Conservation (phyloP, 2,797 vertebrate species). For the Smutsia gigantea region DNA sequence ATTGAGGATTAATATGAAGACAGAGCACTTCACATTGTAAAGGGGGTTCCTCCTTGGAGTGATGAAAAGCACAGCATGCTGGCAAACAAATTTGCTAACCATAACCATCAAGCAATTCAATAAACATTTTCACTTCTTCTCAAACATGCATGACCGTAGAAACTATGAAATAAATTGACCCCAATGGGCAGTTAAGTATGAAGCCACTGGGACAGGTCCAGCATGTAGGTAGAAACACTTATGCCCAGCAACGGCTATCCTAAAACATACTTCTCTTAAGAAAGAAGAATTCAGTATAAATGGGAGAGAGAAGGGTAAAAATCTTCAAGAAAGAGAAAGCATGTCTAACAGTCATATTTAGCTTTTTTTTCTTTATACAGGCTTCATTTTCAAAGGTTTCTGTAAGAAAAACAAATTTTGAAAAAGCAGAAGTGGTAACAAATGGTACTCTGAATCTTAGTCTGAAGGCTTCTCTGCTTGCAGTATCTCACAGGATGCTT, state of each 20-base stretch:
- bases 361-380: background rate
- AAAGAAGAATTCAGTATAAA: background rate
- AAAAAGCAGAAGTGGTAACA: background rate
- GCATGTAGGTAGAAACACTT: background rate
- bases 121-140: conserved; percentile 55
- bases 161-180: conserved; percentile 63
- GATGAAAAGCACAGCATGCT: background rate
- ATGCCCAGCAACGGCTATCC: background rate
- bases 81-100: conserved; percentile 37
- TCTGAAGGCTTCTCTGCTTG: background rate
- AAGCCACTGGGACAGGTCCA: background rate
- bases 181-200: conserved; percentile 16
- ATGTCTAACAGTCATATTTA: background rate
- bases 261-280: background rate
- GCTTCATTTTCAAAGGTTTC: background rate
- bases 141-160: background rate
- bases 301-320: background rate
- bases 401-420: background rate
- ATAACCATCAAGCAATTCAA: conserved; percentile 43
- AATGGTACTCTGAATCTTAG: background rate
- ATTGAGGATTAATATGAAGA: background rate
- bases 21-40: background rate
- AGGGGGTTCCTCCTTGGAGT: background rate
- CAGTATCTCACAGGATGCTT: background rate
- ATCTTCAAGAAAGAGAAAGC: background rate